Conservation (phyloP, 1,140 invertebrate species). For the Drosophila arizonae region DNA sequence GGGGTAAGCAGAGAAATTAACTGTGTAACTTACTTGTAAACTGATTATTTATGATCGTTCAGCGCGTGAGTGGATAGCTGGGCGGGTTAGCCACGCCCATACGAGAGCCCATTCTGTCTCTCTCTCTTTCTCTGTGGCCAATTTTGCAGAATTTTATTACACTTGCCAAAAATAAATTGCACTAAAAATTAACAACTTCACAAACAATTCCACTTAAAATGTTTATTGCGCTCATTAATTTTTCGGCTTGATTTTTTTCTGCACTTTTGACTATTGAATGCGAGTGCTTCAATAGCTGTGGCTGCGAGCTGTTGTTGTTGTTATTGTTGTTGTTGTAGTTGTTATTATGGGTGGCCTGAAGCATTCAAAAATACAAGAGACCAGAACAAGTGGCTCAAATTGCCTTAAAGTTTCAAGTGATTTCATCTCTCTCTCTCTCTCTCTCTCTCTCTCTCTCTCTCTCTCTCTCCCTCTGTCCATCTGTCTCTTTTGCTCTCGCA, state of each 20-base stretch:
- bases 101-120: not conserved
- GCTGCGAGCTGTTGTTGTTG: slow-evolving; percentile 11
- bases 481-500: not conserved
- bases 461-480: slow-evolving; percentile 12
- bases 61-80: slow-evolving; percentile 20
- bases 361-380: slow-evolving; percentile 43
- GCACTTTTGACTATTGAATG: slow-evolving; percentile 63
- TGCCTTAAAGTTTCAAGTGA: slow-evolving; percentile 77
- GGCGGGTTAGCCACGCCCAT: not conserved
- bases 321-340: slow-evolving; percentile 1
- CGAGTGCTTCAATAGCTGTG: slow-evolving; percentile 36
- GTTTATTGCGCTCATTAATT: slow-evolving; percentile 81
- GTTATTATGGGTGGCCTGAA: slow-evolving; percentile 15
- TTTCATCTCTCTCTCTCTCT: slow-evolving; percentile 52
- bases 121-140: slow-evolving; percentile 25
- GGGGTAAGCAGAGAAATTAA: slow-evolving; percentile 56
- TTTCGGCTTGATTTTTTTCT: slow-evolving; percentile 31
- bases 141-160: slow-evolving; percentile 73
- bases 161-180: slow-evolving; percentile 77
- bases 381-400: slow-evolving; percentile 43
- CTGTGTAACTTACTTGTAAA: slow-evolving; percentile 80
- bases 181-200: slow-evolving; percentile 81
- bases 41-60: slow-evolving; percentile 76
- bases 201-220: slow-evolving; percentile 82
- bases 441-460: slow-evolving; percentile 1